Evolutionary conservation across 2,888 invertebrate genomes (phyloP).

Genomic region (Tiliacea citrago): DNA sequence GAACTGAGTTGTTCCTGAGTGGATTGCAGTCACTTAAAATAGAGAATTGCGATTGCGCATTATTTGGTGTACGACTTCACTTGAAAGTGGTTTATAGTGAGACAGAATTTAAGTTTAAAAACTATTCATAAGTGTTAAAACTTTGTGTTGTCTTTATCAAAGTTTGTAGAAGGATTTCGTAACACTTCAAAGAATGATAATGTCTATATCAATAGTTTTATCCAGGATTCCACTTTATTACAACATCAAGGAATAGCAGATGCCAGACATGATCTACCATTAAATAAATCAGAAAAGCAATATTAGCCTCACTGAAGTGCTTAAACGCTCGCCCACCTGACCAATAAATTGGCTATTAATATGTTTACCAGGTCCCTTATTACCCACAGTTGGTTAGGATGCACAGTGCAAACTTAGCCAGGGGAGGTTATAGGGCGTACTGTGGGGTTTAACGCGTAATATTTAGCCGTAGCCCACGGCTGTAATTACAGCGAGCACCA

Average conservation of each 20-base stretch:
- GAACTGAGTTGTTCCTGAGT: background rate
- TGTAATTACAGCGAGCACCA: slow-evolving; percentile 66
- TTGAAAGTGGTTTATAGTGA: slow-evolving; percentile 7
- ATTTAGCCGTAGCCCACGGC: slow-evolving; percentile 37
- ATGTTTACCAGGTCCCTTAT: slow-evolving; percentile 16
- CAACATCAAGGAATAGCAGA: background rate
- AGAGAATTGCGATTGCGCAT: slow-evolving; percentile 7
- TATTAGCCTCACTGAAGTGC: slow-evolving; percentile 32
- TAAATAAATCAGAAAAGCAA: slow-evolving; percentile 45
- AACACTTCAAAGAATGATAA: slow-evolving; percentile 4
- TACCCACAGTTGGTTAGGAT: background rate
- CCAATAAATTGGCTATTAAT: slow-evolving; percentile 33
- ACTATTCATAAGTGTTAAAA: slow-evolving; percentile 8
- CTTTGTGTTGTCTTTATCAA: slow-evolving; percentile 17
- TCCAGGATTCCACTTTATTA: background rate
- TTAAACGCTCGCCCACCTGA: slow-evolving; percentile 4
- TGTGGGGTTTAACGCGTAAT: slow-evolving; percentile 18
- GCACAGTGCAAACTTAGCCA: background rate
- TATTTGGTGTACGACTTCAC: slow-evolving; percentile 18
- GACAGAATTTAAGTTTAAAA: slow-evolving; percentile 8
- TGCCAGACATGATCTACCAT: slow-evolving; percentile 18
- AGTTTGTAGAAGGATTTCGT: slow-evolving; percentile 10
- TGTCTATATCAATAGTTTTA: slow-evolving; percentile 3
- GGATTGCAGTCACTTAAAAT: slow-evolving; percentile 1
- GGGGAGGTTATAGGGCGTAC: slow-evolving; percentile 12